Evolutionary conservation across 2,113 vertebrate species (phyloP), one percentile per base, ranked within the genome.

Genomic region (Thinocorus orbignyianus): DNA sequence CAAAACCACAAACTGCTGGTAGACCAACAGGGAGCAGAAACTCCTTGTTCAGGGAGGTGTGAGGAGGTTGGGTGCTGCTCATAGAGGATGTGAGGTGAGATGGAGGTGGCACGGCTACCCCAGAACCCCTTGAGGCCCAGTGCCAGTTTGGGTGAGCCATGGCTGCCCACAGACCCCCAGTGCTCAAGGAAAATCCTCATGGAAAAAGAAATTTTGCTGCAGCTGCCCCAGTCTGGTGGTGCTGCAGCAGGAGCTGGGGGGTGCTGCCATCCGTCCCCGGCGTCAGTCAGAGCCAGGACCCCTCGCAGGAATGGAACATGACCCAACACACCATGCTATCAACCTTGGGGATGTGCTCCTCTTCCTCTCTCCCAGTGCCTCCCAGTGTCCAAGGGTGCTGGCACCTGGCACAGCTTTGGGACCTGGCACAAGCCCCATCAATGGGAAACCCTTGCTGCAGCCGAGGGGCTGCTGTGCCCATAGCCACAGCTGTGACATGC

Each of bases 121-220:
- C 0, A 0, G 54, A 20, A 19, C 28, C 37, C 28, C n/a, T 7
- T 0, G 6, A 20, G 14, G 19, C 35, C 57, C 2, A 2, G 37
- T 51, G 70, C 35, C 49, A 33, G 4, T 30, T 1, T 1, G 41
- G 41, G 33, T 46, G 61, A 60, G n/a, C n/a, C 0, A 1, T n/a
- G 20, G 15, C n/a, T 74, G 51, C 35, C 37, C 2, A 4, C 0
- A 1, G 55, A 10, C 28, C 51, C 49, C 49, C 71, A 61, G 33
- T 2, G 4, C 49, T 15, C 2, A 2, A 51, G 7, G 18, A 57
- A 91, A 80, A 73, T 25, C 24, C 31, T 17, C 11, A 44, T 1
- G 14, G 64, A 42, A 92, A 86, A 66, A 26, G 35, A 49, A 52
- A 33, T 66, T 85, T 55, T 66, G 33, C 49, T 44, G 60, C 35